phyloP scores from a whole-genome alignment of 2,113 vertebrate species.

The Paedocypris sp. region DNA sequence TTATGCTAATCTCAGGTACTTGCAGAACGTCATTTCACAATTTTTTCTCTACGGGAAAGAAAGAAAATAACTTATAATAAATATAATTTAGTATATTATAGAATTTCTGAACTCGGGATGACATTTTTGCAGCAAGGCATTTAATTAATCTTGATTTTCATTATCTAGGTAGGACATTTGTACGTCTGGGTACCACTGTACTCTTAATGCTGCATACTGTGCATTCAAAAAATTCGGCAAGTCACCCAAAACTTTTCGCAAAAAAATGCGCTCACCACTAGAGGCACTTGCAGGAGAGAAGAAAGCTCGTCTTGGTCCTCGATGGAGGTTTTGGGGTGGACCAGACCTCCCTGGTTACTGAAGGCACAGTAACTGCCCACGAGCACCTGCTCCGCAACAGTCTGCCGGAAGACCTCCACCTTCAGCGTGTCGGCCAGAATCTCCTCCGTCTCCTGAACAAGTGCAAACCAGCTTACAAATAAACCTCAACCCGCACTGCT shows the following conservation, averaged over 20 bases:
- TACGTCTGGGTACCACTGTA: no score
- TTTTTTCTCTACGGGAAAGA: no score
- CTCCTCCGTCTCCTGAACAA: slow-evolving; percentile 88
- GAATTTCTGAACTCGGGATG: no score
- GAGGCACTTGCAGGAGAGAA: slow-evolving; percentile 87
- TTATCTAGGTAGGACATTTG: no score
- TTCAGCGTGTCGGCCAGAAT: slow-evolving; percentile 88
- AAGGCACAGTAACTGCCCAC: slow-evolving; percentile 92
- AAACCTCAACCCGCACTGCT: not conserved
- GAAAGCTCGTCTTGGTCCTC: slow-evolving; percentile 96
- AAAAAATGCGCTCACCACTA: slow-evolving; percentile 75
- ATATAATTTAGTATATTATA: no score
- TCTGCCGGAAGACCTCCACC: slow-evolving; percentile 97
- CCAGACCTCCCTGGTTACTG: slow-evolving; percentile 91
- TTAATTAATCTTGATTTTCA: no score
- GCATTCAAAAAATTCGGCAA: not conserved
- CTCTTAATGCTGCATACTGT: no score
- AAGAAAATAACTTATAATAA: no score
- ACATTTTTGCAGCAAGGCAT: no score
- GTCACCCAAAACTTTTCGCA: not conserved
- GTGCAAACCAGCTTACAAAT: not conserved
- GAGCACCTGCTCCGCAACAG: slow-evolving; percentile 87
- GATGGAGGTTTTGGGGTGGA: slow-evolving; percentile 89
- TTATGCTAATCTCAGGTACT: no score
- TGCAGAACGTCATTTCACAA: no score